Evolutionary conservation across 2,888 invertebrate genomes (phyloP).

Genomic region (Coronaproctus castanopsis): DNA sequence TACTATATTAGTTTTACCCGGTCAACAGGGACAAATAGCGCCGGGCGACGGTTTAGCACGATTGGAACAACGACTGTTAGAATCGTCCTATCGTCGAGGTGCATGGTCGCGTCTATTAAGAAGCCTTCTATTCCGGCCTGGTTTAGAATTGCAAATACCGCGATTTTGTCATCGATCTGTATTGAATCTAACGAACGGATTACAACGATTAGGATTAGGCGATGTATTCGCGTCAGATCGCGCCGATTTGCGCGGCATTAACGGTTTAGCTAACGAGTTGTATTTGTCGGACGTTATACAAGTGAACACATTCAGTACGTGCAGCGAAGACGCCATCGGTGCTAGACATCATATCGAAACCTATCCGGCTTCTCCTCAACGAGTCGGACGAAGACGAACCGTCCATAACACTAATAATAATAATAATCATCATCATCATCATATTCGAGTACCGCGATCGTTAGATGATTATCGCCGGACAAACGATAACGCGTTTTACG

Average conservation of each 20-base stretch:
- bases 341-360: slow-evolving; percentile 61
- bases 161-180: slow-evolving; percentile 54
- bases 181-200: slow-evolving; percentile 55
- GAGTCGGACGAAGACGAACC: slow-evolving; percentile 22
- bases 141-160: slow-evolving; percentile 63
- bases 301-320: slow-evolving; percentile 62
- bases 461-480: slow-evolving; percentile 26
- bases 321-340: slow-evolving; percentile 47
- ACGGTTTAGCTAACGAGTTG: slow-evolving; percentile 55
- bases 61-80: slow-evolving; percentile 47
- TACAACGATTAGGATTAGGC: slow-evolving; percentile 60
- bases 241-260: slow-evolving; percentile 54
- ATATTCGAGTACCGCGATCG: too few species aligned
- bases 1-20: slow-evolving; percentile 63
- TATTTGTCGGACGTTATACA: slow-evolving; percentile 68
- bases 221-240: slow-evolving; percentile 53
- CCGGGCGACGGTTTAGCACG: slow-evolving; percentile 50
- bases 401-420: background rate
- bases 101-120: slow-evolving; percentile 54
- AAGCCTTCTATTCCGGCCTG: slow-evolving; percentile 50
- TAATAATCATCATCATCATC: too few species aligned
- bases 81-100: slow-evolving; percentile 42
- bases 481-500: slow-evolving; percentile 20
- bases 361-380: slow-evolving; percentile 46
- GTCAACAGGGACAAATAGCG: slow-evolving; percentile 52